Percentiles rank a stretch among this genome's conserved stretches.
Conservation (phyloP, 1,140 invertebrate genomes). For the Samia ricini region DNA sequence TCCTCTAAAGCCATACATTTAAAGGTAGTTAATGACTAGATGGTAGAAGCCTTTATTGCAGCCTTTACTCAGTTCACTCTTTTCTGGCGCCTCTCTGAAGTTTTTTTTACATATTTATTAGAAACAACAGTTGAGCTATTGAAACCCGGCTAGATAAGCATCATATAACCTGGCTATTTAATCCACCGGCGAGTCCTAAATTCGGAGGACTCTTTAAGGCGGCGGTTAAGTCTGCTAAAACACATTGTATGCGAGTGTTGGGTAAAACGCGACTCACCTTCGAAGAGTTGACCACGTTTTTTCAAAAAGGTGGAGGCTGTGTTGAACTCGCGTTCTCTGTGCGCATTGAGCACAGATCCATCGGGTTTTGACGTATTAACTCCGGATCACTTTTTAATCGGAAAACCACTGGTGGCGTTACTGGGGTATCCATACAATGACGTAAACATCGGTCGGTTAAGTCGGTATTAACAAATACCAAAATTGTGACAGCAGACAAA, state of each 20-base stretch:
- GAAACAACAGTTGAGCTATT: neutral
- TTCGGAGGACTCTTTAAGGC: constrained; percentile 49
- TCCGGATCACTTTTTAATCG: constrained; percentile 3
- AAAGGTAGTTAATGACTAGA: neutral
- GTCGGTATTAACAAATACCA: neutral
- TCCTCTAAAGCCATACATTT: neutral
- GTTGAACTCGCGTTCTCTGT: neutral
- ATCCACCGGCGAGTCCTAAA: constrained; percentile 16
- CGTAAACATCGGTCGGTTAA: neutral
- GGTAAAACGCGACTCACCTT: constrained; percentile 36
- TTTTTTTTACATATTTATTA: constrained; percentile 8
- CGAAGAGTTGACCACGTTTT: constrained; percentile 10
- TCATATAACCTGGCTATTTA: constrained; percentile 13
- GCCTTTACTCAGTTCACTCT: constrained; percentile 15
- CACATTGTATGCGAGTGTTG: constrained; percentile 31
- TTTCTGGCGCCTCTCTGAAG: constrained; percentile 39
- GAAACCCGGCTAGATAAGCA: neutral
- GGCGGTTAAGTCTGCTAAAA: constrained; percentile 31
- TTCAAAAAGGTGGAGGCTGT: constrained; percentile 4
- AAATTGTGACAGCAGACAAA: too few relatives aligned
- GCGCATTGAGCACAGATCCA: neutral
- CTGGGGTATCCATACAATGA: neutral
- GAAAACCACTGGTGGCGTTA: neutral
- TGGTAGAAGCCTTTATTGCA: constrained; percentile 17
- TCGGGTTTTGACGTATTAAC: neutral